Percentiles rank a stretch among this genome's conserved stretches.
Evolutionary conservation across 2,888 invertebrate genomes (phyloP).

Genomic region (Sphaeridia pumilis): DNA sequence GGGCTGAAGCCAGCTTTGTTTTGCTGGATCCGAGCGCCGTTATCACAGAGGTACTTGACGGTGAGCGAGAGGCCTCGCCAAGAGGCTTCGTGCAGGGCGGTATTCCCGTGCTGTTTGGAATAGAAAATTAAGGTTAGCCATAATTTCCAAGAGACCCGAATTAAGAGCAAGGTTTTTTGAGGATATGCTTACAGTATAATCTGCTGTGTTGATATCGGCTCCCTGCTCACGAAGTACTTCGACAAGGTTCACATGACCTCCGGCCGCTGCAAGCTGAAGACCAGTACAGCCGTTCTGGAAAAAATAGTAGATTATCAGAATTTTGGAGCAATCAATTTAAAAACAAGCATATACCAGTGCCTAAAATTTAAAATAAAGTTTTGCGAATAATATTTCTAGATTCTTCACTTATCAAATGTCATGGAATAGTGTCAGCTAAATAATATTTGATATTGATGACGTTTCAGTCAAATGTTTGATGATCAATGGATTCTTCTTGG

Average conservation of each 20-base stretch:
- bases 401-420: too few species aligned
- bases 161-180: too few species aligned
- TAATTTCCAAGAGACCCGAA: too few species aligned
- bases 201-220: slow-evolving; percentile 57
- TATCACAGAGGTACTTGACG: slow-evolving; percentile 57
- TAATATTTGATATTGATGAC: too few species aligned
- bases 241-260: slow-evolving; percentile 66
- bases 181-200: slow-evolving; percentile 62
- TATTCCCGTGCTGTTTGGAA: slow-evolving; percentile 71
- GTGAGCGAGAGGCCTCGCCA: slow-evolving; percentile 88
- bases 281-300: slow-evolving; percentile 59
- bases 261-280: slow-evolving; percentile 66
- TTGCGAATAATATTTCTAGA: too few species aligned
- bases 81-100: slow-evolving; percentile 84
- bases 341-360: too few species aligned
- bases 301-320: slow-evolving; percentile 8
- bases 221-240: slow-evolving; percentile 56
- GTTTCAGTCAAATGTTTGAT: too few species aligned
- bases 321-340: too few species aligned
- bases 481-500: too few species aligned
- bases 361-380: too few species aligned
- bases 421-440: too few species aligned
- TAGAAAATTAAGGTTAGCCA: too few species aligned
- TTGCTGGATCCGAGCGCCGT: slow-evolving; percentile 53
- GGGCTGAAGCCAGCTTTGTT: slow-evolving; percentile 84